Conservation (phyloP, 2,888 invertebrate genomes). For the Mechanitis messenoides region DNA sequence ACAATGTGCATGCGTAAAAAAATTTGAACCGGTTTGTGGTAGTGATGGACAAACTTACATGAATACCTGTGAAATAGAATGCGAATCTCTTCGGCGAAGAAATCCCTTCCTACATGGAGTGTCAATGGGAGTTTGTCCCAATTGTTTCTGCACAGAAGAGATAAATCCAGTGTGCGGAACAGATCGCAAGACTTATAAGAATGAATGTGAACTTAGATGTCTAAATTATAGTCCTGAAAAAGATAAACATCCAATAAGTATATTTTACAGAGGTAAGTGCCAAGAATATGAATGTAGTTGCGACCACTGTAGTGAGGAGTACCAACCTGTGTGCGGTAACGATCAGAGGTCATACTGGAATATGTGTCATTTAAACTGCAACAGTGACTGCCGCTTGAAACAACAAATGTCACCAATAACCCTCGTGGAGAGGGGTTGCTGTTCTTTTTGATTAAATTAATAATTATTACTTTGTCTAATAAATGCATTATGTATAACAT, state of each 20-base stretch:
- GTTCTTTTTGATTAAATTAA: background rate
- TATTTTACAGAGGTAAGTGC: conserved; percentile 32
- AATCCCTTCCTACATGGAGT: conserved; percentile 24
- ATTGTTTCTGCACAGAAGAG: conserved; percentile 34
- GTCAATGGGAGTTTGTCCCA: conserved; percentile 34
- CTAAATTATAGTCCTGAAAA: conserved; percentile 30
- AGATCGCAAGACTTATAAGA: conserved; percentile 37
- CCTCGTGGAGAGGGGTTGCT: background rate
- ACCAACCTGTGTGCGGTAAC: conserved; percentile 38
- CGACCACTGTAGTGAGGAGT: conserved; percentile 27
- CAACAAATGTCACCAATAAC: conserved; percentile 5
- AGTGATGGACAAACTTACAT: conserved; percentile 34
- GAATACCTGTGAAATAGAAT: conserved; percentile 37
- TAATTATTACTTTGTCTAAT: no score
- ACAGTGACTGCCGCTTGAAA: conserved; percentile 29
- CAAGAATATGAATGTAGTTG: conserved; percentile 25
- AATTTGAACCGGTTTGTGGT: conserved; percentile 38
- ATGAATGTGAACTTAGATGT: conserved; percentile 37
- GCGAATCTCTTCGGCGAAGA: conserved; percentile 29
- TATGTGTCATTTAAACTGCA: conserved; percentile 37
- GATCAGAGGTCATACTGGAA: conserved; percentile 40
- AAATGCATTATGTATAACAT: no score
- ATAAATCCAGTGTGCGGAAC: conserved; percentile 41
- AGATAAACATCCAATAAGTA: conserved; percentile 16
- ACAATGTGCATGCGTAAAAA: conserved; percentile 31